A percentile compares a stretch with the other conserved stretches of the same genome.
These are phyloP conservation scores for Teleiodes luculella DNA, from an alignment of 2,888 invertebrate genomes.

Conservation along the genomic window DNA sequence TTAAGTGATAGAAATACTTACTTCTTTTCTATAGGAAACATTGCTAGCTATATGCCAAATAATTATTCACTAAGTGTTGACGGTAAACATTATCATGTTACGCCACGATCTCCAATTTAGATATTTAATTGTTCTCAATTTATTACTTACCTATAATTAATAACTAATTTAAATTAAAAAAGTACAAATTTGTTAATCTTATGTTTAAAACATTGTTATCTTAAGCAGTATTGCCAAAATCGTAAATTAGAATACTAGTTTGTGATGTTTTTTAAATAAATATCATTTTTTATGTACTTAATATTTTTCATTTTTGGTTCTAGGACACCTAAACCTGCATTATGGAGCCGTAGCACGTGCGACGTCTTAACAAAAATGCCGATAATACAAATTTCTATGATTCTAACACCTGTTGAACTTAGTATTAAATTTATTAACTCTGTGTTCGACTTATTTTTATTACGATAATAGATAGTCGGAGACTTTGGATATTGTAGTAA, in stretches of 20 bases:
- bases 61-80: background rate
- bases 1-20: conserved; percentile 6
- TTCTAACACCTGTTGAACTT: background rate
- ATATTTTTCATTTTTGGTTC: background rate
- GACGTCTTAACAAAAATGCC: conserved; percentile 4
- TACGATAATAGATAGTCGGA: background rate
- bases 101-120: background rate
- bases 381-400: background rate
- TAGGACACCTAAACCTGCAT: background rate
- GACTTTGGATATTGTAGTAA: background rate
- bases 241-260: no score
- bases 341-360: background rate
- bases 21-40: background rate
- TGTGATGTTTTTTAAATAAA: no score
- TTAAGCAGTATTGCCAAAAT: background rate
- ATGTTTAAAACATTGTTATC: conserved; percentile 4
- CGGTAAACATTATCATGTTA: background rate
- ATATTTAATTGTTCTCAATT: conserved; percentile 3
- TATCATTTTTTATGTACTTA: no score
- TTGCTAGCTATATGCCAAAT: conserved; percentile 3
- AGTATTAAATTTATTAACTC: background rate
- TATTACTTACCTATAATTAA: no score
- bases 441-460: background rate
- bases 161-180: no score
- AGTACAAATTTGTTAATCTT: background rate